phyloP scores from a whole-genome alignment of 2,888 invertebrate species.

The Habrosyne pyritoides region DNA sequence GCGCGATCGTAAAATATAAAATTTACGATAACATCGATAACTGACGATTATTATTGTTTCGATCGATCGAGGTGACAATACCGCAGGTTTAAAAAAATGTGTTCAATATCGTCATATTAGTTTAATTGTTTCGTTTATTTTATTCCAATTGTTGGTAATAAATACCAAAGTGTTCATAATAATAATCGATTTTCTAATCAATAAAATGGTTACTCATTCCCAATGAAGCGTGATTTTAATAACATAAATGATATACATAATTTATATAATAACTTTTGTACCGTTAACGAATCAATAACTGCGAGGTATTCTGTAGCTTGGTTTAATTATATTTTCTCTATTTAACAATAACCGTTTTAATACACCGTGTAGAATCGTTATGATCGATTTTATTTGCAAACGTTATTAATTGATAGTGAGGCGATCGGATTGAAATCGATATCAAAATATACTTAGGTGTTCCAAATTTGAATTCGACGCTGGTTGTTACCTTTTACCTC shows the following conservation, averaged over 20 bases:
- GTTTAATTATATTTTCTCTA: slow-evolving; percentile 48
- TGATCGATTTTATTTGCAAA: slow-evolving; percentile 62
- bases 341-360: slow-evolving; percentile 53
- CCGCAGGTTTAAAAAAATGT: slow-evolving; percentile 9
- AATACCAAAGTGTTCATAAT: background rate
- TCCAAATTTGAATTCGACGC: too few relatives aligned
- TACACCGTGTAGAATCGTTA: slow-evolving; percentile 58
- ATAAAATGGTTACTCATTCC: background rate
- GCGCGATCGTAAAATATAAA: slow-evolving; percentile 50
- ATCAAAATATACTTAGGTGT: background rate
- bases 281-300: slow-evolving; percentile 22
- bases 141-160: background rate
- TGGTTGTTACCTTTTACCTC: too few relatives aligned
- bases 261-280: slow-evolving; percentile 6
- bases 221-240: slow-evolving; percentile 10
- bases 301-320: slow-evolving; percentile 8
- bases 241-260: slow-evolving; percentile 9
- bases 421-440: slow-evolving; percentile 33
- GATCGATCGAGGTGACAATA: background rate
- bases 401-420: slow-evolving; percentile 43
- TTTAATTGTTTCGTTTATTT: slow-evolving; percentile 10
- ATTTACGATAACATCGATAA: slow-evolving; percentile 13
- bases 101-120: slow-evolving; percentile 11
- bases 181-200: background rate
- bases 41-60: background rate